These are phyloP conservation scores for Seladonia tumulorum DNA, from an alignment of 2,888 invertebrate species.

Conservation along the genomic window DNA sequence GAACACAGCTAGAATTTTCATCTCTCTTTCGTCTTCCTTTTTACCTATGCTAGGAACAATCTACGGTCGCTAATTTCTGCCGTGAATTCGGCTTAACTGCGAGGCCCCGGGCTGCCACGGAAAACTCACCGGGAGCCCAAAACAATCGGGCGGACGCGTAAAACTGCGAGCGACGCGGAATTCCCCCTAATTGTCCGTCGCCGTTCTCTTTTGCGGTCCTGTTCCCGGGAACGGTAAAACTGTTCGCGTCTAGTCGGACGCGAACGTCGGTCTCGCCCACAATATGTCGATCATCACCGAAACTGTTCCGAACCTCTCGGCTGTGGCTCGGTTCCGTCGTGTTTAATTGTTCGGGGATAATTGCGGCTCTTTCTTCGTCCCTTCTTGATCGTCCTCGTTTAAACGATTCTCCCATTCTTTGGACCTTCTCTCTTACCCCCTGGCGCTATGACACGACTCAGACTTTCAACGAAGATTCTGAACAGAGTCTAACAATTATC, in stretches of 20 bases:
- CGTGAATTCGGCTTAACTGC: constrained; percentile 75
- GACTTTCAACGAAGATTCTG: not conserved
- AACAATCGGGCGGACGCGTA: constrained; percentile 78
- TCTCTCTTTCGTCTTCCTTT: constrained; percentile 24
- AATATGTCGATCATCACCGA: constrained; percentile 71
- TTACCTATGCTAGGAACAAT: constrained; percentile 52
- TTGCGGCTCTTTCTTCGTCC: not conserved
- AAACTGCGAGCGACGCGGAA: constrained; percentile 80
- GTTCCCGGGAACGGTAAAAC: constrained; percentile 22
- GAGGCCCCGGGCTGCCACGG: constrained; percentile 26
- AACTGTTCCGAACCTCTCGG: constrained; percentile 31
- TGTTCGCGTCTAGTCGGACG: constrained; percentile 15
- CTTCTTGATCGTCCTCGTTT: not conserved
- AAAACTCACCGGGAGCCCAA: constrained; percentile 70
- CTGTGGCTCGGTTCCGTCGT: not conserved
- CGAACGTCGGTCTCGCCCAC: constrained; percentile 48
- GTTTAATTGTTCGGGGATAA: not conserved
- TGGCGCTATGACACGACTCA: not conserved
- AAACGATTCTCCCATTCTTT: not conserved
- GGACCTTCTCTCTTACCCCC: not conserved
- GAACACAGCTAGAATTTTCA: not conserved
- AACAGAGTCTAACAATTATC: not conserved
- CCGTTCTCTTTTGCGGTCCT: constrained; percentile 44
- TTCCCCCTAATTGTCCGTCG: constrained; percentile 77
- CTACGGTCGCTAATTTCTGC: constrained; percentile 68